Base-by-base conservation (phyloP, 1,140 invertebrate species). In the Dreissena polymorpha region DNA sequence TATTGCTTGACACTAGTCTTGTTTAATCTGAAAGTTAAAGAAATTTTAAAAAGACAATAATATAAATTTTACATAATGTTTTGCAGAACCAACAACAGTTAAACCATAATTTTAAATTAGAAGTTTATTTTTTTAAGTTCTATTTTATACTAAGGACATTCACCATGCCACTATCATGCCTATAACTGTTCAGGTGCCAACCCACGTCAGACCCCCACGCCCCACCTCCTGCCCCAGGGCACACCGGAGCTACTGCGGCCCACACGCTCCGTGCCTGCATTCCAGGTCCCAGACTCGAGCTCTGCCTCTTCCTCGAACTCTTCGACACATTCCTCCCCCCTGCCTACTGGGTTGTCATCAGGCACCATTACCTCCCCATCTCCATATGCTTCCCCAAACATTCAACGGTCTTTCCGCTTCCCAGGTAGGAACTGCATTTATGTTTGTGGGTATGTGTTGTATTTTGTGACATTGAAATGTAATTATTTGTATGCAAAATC, bases 221-320 rank as follows among this genome's bases (percentile, higher is more conserved):
- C 72, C 13, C 25, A 60, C 72, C 23, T 57, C 14, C 16, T 21
- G 13, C 55, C 50, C 55, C 18, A 74, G 10, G 60, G 16, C 51
- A 55, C 50, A 1, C 55, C 72, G 7, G 72, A 74, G 16, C 72
- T 60, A 16, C 21, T 68, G 0, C 50, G 72, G 49, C 51, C 72
- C 21, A 60, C 55, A 12, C 18, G 50, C n/a, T 74, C 72, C 3
- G 72, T 74, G n/a, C 65, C 65, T 6, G n/a, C 29, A 16, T 25
- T 68, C 16, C 90, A 90, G 78, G 88, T 91, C 64, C 95, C 95
- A 60, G 97, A 97, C 93, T 98, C 97, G 77, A 97, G 97, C 94
- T 98, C 97, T 77, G 98, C 97, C 92, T 98, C 98, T 64, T 98
- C 97, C 91, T 98, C 97, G 94, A 99, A 98, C 93, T 98, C 97